Percentiles rank a stretch among this genome's conserved stretches.
phyloP scores from a whole-genome alignment of 2,797 vertebrate genomes.

The Rhinoraja longicauda region DNA sequence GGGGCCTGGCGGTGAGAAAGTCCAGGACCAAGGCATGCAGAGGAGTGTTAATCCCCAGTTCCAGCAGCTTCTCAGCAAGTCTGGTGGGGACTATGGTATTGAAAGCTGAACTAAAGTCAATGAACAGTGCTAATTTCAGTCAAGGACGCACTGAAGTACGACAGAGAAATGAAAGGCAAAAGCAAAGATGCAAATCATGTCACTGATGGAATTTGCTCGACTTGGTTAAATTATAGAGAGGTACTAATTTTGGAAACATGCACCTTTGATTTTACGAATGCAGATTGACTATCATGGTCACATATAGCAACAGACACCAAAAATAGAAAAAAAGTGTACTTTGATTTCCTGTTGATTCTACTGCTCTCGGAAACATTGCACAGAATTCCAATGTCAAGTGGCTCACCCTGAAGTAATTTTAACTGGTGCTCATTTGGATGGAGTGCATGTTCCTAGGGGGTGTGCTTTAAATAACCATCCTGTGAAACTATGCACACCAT shows the following conservation, averaged over 20 bases:
- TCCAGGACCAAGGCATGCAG: too few species aligned
- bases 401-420: neutral
- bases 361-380: neutral
- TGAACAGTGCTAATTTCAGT: neutral
- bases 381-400: neutral
- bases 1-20: too few species aligned
- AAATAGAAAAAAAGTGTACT: neutral
- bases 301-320: neutral
- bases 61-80: too few species aligned
- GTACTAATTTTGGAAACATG: neutral
- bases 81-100: too few species aligned
- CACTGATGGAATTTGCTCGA: neutral
- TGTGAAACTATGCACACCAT: constrained; percentile 19
- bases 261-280: neutral
- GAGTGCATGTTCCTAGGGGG: neutral
- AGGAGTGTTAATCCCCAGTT: too few species aligned
- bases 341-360: neutral
- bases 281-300: neutral
- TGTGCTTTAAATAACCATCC: neutral
- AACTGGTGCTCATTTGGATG: neutral
- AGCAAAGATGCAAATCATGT: neutral
- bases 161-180: neutral
- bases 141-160: neutral
- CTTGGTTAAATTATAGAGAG: neutral
- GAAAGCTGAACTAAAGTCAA: too few species aligned